Percentiles rank a stretch among this genome's conserved stretches.
These are phyloP conservation scores for Oligia fasciuncula DNA, from an alignment of 2,888 invertebrate genomes.

Conservation along the genomic window DNA sequence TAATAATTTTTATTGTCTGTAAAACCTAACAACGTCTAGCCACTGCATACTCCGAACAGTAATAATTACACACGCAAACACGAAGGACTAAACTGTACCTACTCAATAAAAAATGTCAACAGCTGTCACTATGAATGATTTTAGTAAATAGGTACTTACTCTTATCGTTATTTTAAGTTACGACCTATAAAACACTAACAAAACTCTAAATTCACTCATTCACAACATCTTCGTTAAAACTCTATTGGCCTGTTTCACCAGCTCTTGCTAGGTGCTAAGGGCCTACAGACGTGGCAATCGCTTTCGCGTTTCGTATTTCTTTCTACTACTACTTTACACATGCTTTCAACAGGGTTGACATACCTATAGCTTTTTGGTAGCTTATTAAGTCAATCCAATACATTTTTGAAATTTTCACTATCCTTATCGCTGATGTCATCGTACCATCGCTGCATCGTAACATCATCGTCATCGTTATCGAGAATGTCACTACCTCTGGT, in stretches of 20 bases:
- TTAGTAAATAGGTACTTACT: constrained; percentile 30
- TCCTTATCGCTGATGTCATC: neutral
- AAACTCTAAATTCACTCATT: constrained; percentile 29
- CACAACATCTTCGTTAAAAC: constrained; percentile 19
- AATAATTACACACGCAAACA: constrained; percentile 45
- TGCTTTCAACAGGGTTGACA: neutral
- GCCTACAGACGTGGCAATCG: neutral
- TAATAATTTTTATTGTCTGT: constrained; percentile 6
- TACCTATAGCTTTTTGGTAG: neutral
- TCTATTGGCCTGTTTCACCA: constrained; percentile 16
- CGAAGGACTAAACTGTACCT: constrained; percentile 18
- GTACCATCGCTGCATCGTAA: too few species aligned
- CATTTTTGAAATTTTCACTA: too few species aligned
- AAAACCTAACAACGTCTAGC: constrained; percentile 27
- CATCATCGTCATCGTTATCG: neutral
- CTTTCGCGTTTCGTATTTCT: neutral
- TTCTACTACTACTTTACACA: neutral
- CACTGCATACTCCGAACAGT: constrained; percentile 21
- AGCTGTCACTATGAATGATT: constrained; percentile 27
- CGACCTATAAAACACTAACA: constrained; percentile 29
- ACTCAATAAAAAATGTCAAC: constrained; percentile 46
- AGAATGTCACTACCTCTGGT: neutral
- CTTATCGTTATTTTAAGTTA: constrained; percentile 22
- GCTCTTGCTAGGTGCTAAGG: neutral
- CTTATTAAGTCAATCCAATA: too few species aligned